Conservation (phyloP, 2,797 vertebrate species). For the Cottoperca gobio region DNA sequence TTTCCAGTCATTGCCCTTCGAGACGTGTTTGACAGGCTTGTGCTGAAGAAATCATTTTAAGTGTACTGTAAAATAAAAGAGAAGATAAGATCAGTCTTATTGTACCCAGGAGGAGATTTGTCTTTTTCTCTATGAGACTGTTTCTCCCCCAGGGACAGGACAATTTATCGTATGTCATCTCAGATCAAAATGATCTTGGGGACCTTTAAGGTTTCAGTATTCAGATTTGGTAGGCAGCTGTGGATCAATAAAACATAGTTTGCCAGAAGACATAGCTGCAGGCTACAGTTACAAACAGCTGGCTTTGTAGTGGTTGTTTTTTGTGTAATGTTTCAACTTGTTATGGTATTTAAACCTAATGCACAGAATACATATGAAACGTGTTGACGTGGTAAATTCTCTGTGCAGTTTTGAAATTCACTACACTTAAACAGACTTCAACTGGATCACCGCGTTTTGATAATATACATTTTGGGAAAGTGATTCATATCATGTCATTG, state of each 20-base stretch:
- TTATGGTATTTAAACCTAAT: too few relatives aligned
- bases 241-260: slow-evolving; percentile 5
- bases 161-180: slow-evolving; percentile 35
- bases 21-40: slow-evolving; percentile 11
- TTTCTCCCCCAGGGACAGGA: slow-evolving; percentile 9
- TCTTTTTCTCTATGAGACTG: slow-evolving; percentile 6
- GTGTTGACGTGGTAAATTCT: too few relatives aligned
- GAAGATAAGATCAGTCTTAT: slow-evolving; percentile 44
- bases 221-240: not conserved
- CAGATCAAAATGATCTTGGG: slow-evolving; percentile 20
- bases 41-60: slow-evolving; percentile 21
- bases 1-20: slow-evolving; percentile 22
- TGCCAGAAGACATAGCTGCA: too few relatives aligned
- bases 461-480: too few relatives aligned
- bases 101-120: slow-evolving; percentile 34
- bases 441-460: too few relatives aligned
- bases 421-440: too few relatives aligned
- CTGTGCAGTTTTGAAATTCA: too few relatives aligned
- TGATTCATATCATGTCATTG: too few relatives aligned
- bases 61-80: slow-evolving; percentile 36
- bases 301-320: too few relatives aligned
- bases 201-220: slow-evolving; percentile 1
- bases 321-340: too few relatives aligned
- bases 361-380: too few relatives aligned
- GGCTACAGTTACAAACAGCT: too few relatives aligned